Evolutionary conservation across 1,140 invertebrate species (phyloP).

Genomic region (Myzus persicae): DNA sequence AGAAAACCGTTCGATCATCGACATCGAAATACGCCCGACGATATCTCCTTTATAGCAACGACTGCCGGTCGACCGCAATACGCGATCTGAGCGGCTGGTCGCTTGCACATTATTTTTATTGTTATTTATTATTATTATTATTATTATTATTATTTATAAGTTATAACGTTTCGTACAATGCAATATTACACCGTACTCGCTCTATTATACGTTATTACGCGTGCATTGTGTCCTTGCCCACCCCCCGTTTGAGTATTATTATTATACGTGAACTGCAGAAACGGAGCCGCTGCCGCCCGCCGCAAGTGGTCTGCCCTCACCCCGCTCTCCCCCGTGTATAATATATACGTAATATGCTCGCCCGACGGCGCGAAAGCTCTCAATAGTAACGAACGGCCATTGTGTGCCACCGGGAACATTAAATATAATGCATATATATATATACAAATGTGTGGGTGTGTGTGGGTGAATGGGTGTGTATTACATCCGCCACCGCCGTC

Average conservation of each 20-base stretch:
- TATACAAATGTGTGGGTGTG: too few species aligned
- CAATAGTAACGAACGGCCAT: neutral
- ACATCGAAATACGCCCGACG: too few species aligned
- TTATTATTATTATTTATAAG: slow-evolving; percentile 6
- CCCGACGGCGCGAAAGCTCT: neutral
- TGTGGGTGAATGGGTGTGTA: neutral
- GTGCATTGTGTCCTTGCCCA: neutral
- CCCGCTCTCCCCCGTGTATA: too few species aligned
- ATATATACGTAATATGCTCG: neutral
- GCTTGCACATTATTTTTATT: neutral
- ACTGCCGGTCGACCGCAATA: too few species aligned
- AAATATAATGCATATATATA: neutral
- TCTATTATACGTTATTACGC: neutral
- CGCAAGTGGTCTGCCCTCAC: neutral
- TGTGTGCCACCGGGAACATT: neutral
- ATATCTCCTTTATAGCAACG: too few species aligned
- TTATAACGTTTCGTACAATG: neutral
- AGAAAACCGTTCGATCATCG: too few species aligned
- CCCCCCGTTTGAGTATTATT: neutral
- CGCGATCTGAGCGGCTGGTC: too few species aligned
- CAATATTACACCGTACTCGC: neutral
- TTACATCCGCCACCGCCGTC: neutral
- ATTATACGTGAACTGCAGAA: neutral
- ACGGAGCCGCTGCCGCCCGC: neutral
- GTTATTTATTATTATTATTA: too few species aligned